Percentiles rank a stretch among this genome's conserved stretches.
phyloP scores from a whole-genome alignment of 2,113 vertebrate species.

The Elephas maximus region DNA sequence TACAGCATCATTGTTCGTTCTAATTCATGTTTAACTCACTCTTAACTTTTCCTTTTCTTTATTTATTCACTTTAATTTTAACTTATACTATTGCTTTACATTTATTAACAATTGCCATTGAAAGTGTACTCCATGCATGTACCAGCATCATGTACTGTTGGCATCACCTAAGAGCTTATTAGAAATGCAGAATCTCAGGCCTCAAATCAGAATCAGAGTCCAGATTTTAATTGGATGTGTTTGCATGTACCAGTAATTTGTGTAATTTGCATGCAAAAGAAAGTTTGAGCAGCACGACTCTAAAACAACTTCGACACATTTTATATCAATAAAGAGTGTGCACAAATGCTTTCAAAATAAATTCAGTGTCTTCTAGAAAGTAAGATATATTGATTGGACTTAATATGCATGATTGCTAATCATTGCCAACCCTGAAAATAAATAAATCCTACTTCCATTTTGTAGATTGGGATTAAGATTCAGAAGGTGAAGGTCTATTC shows the following conservation, averaged over 20 bases:
- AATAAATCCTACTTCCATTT: not conserved
- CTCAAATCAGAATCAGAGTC: not conserved
- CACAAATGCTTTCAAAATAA: not conserved
- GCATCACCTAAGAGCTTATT: not conserved
- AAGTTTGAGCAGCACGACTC: not conserved
- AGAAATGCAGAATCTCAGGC: not conserved
- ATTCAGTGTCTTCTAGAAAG: not conserved
- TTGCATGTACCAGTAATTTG: not conserved
- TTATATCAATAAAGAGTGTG: not conserved
- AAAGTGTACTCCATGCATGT: not conserved
- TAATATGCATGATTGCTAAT: not conserved
- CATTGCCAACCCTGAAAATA: not conserved
- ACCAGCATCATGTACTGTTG: not conserved
- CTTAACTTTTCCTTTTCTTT: not conserved
- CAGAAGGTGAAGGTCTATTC: not conserved
- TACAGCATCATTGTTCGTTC: not conserved
- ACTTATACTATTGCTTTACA: not conserved
- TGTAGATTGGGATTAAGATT: too few species aligned
- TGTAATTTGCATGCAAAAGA: not conserved
- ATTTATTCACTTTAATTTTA: not conserved
- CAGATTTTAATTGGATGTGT: not conserved
- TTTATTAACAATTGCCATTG: not conserved
- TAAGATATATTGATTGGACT: not conserved
- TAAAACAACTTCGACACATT: not conserved
- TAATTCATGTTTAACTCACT: not conserved